Evolutionary conservation across 2,888 invertebrate genomes (phyloP), one percentile per base, ranked within the genome.

Genomic region (Salpingus planirostris): DNA sequence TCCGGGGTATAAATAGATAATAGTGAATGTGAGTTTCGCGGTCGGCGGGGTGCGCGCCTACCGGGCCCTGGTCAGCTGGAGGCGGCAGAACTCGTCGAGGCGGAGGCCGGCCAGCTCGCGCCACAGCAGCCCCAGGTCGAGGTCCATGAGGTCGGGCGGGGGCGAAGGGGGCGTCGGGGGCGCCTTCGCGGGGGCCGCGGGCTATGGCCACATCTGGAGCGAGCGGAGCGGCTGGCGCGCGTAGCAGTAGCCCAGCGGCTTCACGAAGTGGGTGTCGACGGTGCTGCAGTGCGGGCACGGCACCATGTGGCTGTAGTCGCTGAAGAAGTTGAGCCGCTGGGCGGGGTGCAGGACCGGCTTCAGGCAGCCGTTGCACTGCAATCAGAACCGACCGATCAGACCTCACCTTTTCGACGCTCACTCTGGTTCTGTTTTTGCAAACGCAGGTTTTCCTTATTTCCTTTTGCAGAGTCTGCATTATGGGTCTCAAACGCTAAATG

Each of bases 181-280:
- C 46, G 52, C 49, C 51, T 57, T 66, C 64, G 59, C 64, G 74
- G 60, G 58, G 59, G 61, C 80, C 75, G 77, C 70, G 74, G 80
- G 87, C 86, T 87, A 88, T 81, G 87, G 86, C 82, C 84, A 82
- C 78, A 80, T 74, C 68, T 80, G 79, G 47, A 79, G 69, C 26
- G 59, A 37, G 35, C 62, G 59, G 15, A 36, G 14, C 42, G 52
- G 70, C 70, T 78, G 78, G 67, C 84, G 80, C 55, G 82, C 77
- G 74, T 82, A 89, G 71, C 87, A 87, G 66, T 80, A 79, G 44
- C 76, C 71, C 58, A 95, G 71, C 31, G 90, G 86, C 71, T 92
- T 92, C 50, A 93, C 90, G 71, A 95, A 95, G 71, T 96, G 95
- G 33, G 86, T 85, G 69, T 95, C 95, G 54, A 84, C 74, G 31